Base-by-base conservation (phyloP, 2,888 invertebrate species). In the Capitulum mitella region DNA sequence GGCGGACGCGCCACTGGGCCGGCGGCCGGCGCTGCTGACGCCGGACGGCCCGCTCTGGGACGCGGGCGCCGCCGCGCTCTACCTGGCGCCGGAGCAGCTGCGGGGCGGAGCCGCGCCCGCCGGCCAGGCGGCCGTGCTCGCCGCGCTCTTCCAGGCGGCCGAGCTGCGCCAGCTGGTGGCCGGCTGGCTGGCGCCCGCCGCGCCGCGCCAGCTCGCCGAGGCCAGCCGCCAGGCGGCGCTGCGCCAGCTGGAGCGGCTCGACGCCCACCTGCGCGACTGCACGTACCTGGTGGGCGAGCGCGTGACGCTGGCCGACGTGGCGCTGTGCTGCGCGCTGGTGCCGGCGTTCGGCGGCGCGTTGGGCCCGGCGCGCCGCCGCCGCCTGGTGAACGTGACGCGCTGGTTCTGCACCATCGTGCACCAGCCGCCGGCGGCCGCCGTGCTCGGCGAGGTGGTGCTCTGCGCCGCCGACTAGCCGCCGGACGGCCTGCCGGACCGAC, bases 351-450 rank as follows among this genome's bases (percentile, higher is more conserved):
- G 85, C 81, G 79, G 83, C 76, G 83, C 83, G 43, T 82, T 86
- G 32, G 84, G 85, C 81, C 77, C 81, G 3, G 79, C 82, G 32
- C 80, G 78, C 10, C 84, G 84, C 79, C 83, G 83, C 75, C 83
- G 83, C n/a, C 85, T 84, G 79, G 79, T 81, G 29, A 86, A 86
- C 81, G 81, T 87, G 10, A 85, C 83, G 26, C 85, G 86, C 78
- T 88, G 87, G 87, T 87, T 86, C 82, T 83, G 83, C 77, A 87
- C 86, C 14, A 83, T 87, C 78, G 80, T 85, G 19, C 84, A 87
- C 81, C 86, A 86, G 78, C 83, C 85, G 16, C 81, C 84, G 79
- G 84, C 86, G 48, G 82, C 81, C 78, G 80, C 78, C 26, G 80
- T 85, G 34, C 40, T 58, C 34, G 64, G 64, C 3, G 34, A 64